A percentile compares a stretch with the other conserved stretches of the same genome.
Conservation (phyloP, 2,888 invertebrate species). For the Andrena praecox region DNA sequence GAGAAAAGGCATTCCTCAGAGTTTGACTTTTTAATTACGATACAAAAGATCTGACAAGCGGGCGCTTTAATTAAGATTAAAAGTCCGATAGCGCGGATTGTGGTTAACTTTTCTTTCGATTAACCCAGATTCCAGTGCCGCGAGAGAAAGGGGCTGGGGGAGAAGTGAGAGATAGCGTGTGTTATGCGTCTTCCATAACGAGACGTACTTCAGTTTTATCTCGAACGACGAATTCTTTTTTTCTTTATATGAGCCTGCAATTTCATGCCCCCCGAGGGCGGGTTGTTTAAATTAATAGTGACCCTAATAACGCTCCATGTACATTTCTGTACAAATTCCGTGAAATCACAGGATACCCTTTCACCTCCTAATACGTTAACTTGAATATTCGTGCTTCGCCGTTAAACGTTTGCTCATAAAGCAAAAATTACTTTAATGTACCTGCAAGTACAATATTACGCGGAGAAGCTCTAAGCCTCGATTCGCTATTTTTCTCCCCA, state of each 20-base stretch:
- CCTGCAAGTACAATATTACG: too few relatives aligned
- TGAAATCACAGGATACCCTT: neutral
- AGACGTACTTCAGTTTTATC: slow-evolving; percentile 54
- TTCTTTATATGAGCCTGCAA: slow-evolving; percentile 36
- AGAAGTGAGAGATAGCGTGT: neutral
- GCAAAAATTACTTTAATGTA: too few relatives aligned
- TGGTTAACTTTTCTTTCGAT: slow-evolving; percentile 66
- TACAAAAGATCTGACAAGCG: slow-evolving; percentile 55
- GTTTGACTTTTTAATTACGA: slow-evolving; percentile 50
- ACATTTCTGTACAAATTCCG: slow-evolving; percentile 5
- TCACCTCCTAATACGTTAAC: neutral
- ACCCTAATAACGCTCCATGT: slow-evolving; percentile 29
- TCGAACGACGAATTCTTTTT: slow-evolving; percentile 36
- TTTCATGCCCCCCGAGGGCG: slow-evolving; percentile 8
- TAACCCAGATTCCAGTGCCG: slow-evolving; percentile 65
- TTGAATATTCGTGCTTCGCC: neutral
- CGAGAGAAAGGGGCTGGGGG: neutral
- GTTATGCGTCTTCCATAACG: slow-evolving; percentile 35
- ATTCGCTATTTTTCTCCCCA: neutral
- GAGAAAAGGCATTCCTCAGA: slow-evolving; percentile 2
- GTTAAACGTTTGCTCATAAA: neutral
- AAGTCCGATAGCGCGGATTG: slow-evolving; percentile 49
- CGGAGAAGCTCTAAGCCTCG: neutral
- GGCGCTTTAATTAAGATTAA: slow-evolving; percentile 59
- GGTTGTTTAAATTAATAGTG: slow-evolving; percentile 33